Evolutionary conservation across 2,888 invertebrate species (phyloP).

Genomic region (Candidula unifasciata): DNA sequence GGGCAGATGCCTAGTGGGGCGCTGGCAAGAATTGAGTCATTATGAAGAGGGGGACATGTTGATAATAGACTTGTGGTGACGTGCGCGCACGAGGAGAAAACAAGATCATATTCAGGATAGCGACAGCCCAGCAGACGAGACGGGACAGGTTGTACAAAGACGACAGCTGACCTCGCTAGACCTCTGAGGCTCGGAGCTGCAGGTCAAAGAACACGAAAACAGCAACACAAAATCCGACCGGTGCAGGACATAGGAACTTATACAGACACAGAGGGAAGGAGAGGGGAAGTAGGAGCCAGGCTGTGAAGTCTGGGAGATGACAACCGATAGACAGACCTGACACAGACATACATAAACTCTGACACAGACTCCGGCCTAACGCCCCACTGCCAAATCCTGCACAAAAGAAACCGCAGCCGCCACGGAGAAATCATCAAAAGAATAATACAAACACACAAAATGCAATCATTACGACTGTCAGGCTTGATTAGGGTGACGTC

Average conservation of each 20-base stretch:
- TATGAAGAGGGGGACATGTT: slow-evolving; percentile 25
- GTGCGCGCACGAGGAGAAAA: slow-evolving; percentile 26
- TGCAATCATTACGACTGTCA: too few relatives aligned
- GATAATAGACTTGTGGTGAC: slow-evolving; percentile 39
- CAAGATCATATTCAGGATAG: slow-evolving; percentile 42
- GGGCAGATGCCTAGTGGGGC: slow-evolving; percentile 17
- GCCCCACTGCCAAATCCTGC: too few relatives aligned
- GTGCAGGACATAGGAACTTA: too few relatives aligned
- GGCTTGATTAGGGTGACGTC: too few relatives aligned
- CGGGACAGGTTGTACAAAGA: slow-evolving; percentile 7
- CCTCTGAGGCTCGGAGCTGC: neutral
- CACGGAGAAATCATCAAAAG: too few relatives aligned
- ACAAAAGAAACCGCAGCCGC: too few relatives aligned
- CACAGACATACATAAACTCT: neutral
- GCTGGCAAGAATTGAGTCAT: slow-evolving; percentile 42
- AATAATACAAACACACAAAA: too few relatives aligned
- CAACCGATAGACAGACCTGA: neutral
- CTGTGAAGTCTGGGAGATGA: neutral
- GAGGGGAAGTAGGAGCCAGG: too few relatives aligned
- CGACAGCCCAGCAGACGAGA: neutral
- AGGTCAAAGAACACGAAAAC: neutral
- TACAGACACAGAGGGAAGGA: too few relatives aligned
- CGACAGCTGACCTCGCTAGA: neutral
- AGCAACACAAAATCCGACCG: neutral
- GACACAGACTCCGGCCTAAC: too few relatives aligned